A percentile compares a stretch with the other conserved stretches of the same genome.
These are phyloP conservation scores for Scaptomyza montana DNA, from an alignment of 1,140 invertebrate species.

Conservation along the genomic window DNA sequence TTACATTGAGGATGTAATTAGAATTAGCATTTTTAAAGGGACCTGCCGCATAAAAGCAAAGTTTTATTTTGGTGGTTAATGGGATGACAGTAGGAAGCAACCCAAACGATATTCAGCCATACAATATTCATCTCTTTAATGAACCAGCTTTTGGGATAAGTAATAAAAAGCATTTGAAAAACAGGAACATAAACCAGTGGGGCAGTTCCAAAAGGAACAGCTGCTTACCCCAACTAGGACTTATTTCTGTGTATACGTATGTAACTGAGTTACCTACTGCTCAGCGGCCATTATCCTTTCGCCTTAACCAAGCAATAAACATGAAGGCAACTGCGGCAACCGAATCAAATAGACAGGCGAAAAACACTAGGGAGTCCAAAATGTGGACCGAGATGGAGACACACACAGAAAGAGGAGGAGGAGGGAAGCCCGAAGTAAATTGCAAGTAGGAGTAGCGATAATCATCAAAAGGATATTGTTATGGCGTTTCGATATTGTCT, in stretches of 20 bases:
- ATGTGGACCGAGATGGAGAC: neutral
- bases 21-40: constrained; percentile 43
- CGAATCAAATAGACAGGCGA: constrained; percentile 58
- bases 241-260: constrained; percentile 25
- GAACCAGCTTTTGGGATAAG: constrained; percentile 28
- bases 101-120: constrained; percentile 22
- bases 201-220: constrained; percentile 20
- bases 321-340: constrained; percentile 60
- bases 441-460: constrained; percentile 64
- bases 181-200: constrained; percentile 16
- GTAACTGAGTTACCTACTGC: constrained; percentile 36
- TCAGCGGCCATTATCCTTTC: constrained; percentile 64
- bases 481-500: constrained; percentile 81
- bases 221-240: constrained; percentile 17
- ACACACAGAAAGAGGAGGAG: constrained; percentile 9
- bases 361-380: constrained; percentile 4
- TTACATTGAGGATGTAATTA: constrained; percentile 43
- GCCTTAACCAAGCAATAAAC: constrained; percentile 70
- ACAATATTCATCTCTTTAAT: constrained; percentile 13
- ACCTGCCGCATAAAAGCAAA: constrained; percentile 34
- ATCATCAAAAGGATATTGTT: constrained; percentile 83
- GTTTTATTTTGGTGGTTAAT: constrained; percentile 16
- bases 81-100: constrained; percentile 14
- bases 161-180: constrained; percentile 38
- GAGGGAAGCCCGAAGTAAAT: constrained; percentile 11